A percentile compares a stretch with the other conserved stretches of the same genome.
phyloP scores from a whole-genome alignment of 2,113 vertebrate species.

The Balaeniceps rex region DNA sequence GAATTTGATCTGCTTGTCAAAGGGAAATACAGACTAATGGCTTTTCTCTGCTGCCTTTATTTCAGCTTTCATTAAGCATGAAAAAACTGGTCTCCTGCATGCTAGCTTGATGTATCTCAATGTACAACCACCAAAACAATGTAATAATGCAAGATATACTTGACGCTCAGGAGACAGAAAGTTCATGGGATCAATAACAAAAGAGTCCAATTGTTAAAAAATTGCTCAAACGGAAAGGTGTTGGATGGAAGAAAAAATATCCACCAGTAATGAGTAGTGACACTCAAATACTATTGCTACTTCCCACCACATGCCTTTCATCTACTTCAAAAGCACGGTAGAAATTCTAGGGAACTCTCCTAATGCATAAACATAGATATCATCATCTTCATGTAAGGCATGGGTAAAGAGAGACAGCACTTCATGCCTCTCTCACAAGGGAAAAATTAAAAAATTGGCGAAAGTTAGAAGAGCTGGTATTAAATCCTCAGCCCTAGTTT shows the following conservation, averaged over 20 bases:
- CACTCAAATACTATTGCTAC: background rate
- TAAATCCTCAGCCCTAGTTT: background rate
- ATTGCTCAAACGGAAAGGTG: background rate
- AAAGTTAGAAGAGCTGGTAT: background rate
- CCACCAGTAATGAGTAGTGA: background rate
- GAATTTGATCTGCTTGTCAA: conserved; percentile 1
- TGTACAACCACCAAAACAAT: background rate
- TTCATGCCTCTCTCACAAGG: background rate
- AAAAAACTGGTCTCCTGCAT: background rate
- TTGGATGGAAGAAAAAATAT: background rate
- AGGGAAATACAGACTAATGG: background rate
- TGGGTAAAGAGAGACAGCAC: background rate
- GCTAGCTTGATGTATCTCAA: background rate
- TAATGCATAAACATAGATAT: background rate
- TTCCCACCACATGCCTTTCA: background rate
- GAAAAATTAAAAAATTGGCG: background rate
- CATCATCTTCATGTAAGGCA: background rate
- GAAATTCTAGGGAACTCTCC: background rate
- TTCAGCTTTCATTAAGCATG: background rate
- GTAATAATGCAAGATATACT: background rate
- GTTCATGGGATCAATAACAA: background rate
- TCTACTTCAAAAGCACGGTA: background rate
- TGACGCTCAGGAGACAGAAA: background rate
- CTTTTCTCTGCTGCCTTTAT: background rate
- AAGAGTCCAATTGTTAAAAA: background rate